These are phyloP conservation scores for Cepaea nemoralis DNA, from an alignment of 1,140 invertebrate genomes.

Conservation along the genomic window DNA sequence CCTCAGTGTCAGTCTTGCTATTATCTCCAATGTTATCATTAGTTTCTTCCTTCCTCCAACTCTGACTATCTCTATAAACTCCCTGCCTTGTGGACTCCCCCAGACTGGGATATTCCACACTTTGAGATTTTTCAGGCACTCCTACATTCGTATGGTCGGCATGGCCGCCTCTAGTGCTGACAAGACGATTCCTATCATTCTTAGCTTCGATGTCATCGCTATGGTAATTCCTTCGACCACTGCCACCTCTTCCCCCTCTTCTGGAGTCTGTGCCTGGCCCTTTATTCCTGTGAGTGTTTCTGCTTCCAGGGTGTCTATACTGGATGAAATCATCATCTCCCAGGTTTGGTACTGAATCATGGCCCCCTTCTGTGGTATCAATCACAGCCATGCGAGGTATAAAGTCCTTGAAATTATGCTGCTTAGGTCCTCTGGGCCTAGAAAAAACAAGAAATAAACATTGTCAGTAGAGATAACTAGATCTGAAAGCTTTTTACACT, in stretches of 20 bases:
- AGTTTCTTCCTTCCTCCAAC: background rate
- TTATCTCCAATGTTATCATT: background rate
- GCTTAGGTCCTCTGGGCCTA: constrained; percentile 24
- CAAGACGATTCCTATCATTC: constrained; percentile 8
- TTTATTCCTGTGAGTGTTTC: constrained; percentile 16
- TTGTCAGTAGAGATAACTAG: no score
- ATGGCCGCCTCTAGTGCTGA: background rate
- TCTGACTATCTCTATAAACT: background rate
- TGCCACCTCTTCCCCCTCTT: constrained; percentile 37
- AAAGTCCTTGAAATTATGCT: constrained; percentile 46
- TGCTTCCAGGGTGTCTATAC: background rate
- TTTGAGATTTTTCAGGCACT: background rate
- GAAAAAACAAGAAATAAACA: background rate
- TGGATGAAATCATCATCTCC: constrained; percentile 22
- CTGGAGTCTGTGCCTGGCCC: background rate
- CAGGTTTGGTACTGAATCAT: constrained; percentile 22
- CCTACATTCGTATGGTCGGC: background rate
- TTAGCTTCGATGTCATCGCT: background rate
- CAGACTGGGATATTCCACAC: constrained; percentile 15
- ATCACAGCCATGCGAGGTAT: constrained; percentile 46
- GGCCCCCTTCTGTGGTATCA: constrained; percentile 39
- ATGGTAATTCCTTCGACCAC: background rate
- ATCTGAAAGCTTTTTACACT: no score
- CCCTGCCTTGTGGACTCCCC: background rate
- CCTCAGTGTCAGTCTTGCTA: background rate